Conservation (phyloP, 2,797 vertebrate species). For the Hydrophis major region DNA sequence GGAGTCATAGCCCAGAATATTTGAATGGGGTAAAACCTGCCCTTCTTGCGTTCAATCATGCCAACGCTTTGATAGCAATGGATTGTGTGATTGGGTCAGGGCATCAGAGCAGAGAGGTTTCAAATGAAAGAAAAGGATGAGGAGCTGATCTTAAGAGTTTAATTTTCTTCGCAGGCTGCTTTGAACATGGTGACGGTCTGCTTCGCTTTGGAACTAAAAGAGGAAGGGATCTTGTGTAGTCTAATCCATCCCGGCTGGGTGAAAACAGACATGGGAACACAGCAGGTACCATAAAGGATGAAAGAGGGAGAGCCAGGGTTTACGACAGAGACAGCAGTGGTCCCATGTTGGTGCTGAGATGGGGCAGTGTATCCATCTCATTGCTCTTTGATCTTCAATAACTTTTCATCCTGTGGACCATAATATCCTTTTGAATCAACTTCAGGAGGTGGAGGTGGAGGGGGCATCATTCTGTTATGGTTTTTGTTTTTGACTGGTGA, state of each 20-base stretch:
- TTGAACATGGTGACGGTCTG: constrained; percentile 55
- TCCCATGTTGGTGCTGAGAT: background rate
- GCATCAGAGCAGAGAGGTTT: background rate
- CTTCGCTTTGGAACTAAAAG: constrained; percentile 33
- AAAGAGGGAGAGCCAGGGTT: background rate
- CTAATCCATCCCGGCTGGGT: constrained; percentile 62
- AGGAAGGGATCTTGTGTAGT: constrained; percentile 41
- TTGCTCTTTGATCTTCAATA: background rate
- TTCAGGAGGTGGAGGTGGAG: background rate
- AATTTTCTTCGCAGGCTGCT: constrained; percentile 53
- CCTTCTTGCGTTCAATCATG: background rate
- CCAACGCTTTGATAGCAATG: background rate
- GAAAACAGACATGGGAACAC: constrained; percentile 56
- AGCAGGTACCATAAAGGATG: constrained; percentile 38
- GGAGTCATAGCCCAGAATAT: background rate
- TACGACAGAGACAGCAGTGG: background rate
- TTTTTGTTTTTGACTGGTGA: background rate
- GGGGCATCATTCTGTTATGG: background rate
- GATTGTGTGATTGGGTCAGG: background rate
- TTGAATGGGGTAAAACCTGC: background rate
- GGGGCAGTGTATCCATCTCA: background rate
- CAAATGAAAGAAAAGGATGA: background rate
- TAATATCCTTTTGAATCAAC: background rate
- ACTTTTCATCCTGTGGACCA: background rate
- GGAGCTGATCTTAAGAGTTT: background rate